Conservation (phyloP, 2,113 vertebrate species). For the Coreoperca whiteheadi region DNA sequence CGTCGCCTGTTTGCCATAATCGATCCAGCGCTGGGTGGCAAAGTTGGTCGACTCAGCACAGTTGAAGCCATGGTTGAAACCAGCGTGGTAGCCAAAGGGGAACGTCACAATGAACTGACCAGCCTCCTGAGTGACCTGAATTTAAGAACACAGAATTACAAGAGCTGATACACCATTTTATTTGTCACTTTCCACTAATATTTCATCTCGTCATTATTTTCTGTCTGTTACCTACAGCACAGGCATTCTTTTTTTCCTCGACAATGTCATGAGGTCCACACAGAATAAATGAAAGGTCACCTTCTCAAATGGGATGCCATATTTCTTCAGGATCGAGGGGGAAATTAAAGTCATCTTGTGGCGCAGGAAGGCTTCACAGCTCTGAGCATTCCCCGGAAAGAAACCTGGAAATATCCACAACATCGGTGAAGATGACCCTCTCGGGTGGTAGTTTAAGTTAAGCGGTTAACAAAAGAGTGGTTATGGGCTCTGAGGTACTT, state of each 20-base stretch:
- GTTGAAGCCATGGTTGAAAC: slow-evolving; percentile 99
- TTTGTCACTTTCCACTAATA: too few relatives aligned
- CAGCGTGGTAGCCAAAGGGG: slow-evolving; percentile 95
- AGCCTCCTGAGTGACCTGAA: slow-evolving; percentile 94
- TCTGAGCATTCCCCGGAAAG: slow-evolving; percentile 97
- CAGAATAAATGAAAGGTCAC: slow-evolving; percentile 71
- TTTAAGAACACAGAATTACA: background rate
- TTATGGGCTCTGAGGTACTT: background rate
- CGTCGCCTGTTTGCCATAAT: slow-evolving; percentile 95
- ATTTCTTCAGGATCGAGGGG: slow-evolving; percentile 96
- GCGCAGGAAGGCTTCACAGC: slow-evolving; percentile 96
- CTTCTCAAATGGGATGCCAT: slow-evolving; percentile 96
- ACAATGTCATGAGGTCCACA: background rate
- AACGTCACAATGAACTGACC: slow-evolving; percentile 98
- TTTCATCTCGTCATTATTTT: background rate
- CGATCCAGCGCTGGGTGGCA: slow-evolving; percentile 96
- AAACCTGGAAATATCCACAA: slow-evolving; percentile 86
- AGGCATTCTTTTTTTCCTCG: too few relatives aligned
- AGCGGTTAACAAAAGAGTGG: background rate
- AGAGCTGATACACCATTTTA: background rate
- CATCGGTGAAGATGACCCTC: background rate
- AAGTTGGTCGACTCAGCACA: slow-evolving; percentile 98
- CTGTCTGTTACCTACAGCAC: too few relatives aligned
- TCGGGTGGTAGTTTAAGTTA: background rate
- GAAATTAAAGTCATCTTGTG: slow-evolving; percentile 99